Evolutionary conservation across 1,140 invertebrate species (phyloP).

Genomic region (Leptoteleia sp.): DNA sequence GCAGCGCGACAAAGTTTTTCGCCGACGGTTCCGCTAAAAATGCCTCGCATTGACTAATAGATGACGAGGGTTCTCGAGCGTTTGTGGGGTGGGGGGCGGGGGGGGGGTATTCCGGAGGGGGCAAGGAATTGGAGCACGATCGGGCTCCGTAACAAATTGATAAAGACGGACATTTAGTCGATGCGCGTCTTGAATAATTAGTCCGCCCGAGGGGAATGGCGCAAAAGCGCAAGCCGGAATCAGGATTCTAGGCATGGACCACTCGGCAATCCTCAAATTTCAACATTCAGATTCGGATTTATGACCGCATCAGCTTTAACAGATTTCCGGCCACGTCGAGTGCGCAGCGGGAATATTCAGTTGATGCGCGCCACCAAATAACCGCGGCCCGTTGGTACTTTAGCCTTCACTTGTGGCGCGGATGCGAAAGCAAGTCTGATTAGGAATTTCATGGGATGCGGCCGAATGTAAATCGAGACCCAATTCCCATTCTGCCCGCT

Average conservation of each 20-base stretch:
- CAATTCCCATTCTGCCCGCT: conserved; percentile 36
- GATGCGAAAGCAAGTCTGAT: conserved; percentile 58
- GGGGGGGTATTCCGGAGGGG: conserved; percentile 5
- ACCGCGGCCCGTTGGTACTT: conserved; percentile 25
- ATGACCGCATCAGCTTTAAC: conserved; percentile 55
- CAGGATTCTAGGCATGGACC: conserved; percentile 49
- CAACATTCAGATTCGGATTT: conserved; percentile 62
- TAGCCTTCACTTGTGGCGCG: conserved; percentile 32
- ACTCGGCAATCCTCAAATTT: conserved; percentile 58
- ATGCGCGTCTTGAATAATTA: conserved; percentile 64
- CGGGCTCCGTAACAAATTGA: conserved; percentile 55
- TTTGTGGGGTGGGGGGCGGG: no score
- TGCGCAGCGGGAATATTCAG: conserved; percentile 57
- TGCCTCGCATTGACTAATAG: conserved; percentile 21
- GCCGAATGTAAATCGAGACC: conserved; percentile 59
- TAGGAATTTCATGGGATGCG: conserved; percentile 56
- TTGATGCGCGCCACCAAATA: conserved; percentile 42
- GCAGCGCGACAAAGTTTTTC: conserved; percentile 16
- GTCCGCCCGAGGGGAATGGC: conserved; percentile 38
- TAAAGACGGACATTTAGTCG: conserved; percentile 63
- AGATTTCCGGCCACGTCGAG: conserved; percentile 55
- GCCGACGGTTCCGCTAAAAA: conserved; percentile 11
- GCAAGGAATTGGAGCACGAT: conserved; percentile 18
- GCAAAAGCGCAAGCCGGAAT: conserved; percentile 47
- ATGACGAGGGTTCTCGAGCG: conserved; percentile 19